Evolutionary conservation across 2,797 vertebrate species (phyloP), one percentile per base, ranked within the genome.

Genomic region (Arnoldichthys spilopterus): DNA sequence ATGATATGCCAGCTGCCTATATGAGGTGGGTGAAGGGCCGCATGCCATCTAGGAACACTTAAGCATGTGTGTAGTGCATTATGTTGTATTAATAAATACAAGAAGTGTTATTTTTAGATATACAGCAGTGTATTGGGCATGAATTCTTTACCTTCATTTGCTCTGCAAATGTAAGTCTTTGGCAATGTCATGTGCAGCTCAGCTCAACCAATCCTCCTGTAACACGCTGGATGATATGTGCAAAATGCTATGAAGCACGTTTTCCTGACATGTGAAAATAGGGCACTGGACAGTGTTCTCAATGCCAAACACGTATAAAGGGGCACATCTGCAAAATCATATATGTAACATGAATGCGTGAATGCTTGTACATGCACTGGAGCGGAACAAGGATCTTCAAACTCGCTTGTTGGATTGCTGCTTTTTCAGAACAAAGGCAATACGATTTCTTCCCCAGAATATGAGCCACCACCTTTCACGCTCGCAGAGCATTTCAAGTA

Each of bases 61-160:
- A 22, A 69, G 26, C 53, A 73, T 45, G 45, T 49, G 56, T 78
- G 30, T 8, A 74, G 34, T 40, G 37, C 47, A 62, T 62, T 77
- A 64, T 24, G 13, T 24, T 22, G 59, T 16, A 28, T 45, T 43
- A 62, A 18, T 18, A 62, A 53, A 24, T 32, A 62, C 40, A 78
- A 67, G 32, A 15, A 34, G 24, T n/a, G 28, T 34, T n/a, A n/a
- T n/a, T 74, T 82, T 77, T 34, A 69, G 58, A 59, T 54, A 54
- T 32, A 68, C 56, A 59, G 22, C 22, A 7, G 30, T 45, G 2
- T 32, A 61, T 32, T 7, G 15, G 59, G 30, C 28, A 67, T 34
- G 26, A 62, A 22, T 63, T 72, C 45, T 37, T 70, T 47, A 26
- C 16, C 15, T 13, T 59, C 4, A 0, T 54, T n/a, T 45, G 43